Evolutionary conservation across 2,113 vertebrate genomes (phyloP).

Genomic region (Callorhinus ursinus): DNA sequence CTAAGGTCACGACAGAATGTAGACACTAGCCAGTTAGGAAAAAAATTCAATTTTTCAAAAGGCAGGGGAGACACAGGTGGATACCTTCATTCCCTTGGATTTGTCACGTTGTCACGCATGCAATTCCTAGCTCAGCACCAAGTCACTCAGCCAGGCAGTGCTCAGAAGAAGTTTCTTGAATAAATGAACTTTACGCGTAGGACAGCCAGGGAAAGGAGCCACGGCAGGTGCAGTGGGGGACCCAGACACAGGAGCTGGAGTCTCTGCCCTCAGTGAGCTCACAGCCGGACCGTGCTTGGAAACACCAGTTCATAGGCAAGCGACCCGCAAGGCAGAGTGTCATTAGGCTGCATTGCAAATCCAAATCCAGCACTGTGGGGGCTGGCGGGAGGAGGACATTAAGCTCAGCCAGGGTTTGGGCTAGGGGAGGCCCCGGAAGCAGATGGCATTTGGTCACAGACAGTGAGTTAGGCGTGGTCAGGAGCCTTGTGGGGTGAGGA

Average conservation of each 20-base stretch:
- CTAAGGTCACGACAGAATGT: neutral
- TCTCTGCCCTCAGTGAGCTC: neutral
- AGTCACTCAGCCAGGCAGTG: neutral
- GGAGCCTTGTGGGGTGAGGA: neutral
- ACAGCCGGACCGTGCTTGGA: neutral
- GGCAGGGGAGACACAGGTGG: neutral
- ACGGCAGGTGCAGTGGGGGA: accelerated
- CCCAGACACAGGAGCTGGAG: accelerated
- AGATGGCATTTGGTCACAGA: neutral
- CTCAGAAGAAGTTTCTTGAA: neutral
- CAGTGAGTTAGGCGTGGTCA: neutral
- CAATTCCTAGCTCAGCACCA: neutral
- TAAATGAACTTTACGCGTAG: neutral
- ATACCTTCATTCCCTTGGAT: neutral
- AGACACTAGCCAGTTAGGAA: neutral
- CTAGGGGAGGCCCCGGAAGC: neutral
- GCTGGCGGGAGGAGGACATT: neutral
- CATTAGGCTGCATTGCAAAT: neutral
- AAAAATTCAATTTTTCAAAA: neutral
- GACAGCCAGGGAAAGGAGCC: neutral
- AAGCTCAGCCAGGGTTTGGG: neutral
- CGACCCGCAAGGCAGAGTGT: neutral
- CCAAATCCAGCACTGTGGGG: neutral
- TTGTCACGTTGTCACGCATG: neutral
- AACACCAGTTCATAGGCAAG: neutral